phyloP scores from a whole-genome alignment of 2,797 vertebrate species.

The Iguana delicatissima region DNA sequence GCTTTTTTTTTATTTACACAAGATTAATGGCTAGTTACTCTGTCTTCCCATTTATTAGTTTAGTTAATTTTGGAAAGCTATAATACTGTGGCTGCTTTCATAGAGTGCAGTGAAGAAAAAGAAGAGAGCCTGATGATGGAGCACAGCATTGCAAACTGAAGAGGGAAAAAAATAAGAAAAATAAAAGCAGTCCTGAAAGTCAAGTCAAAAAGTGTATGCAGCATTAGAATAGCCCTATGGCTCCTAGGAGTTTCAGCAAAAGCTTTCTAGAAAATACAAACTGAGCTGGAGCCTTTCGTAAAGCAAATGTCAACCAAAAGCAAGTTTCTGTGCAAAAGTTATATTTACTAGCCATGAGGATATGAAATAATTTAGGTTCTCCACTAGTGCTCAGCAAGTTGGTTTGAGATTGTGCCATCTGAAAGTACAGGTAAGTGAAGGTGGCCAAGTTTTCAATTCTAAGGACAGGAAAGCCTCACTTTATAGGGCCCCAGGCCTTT shows the following conservation, averaged over 20 bases:
- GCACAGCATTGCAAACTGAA: conserved; percentile 57
- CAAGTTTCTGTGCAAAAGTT: conserved; percentile 69
- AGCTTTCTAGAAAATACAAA: conserved; percentile 63
- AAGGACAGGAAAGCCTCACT: not conserved
- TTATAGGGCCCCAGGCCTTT: not conserved
- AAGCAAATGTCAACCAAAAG: conserved; percentile 62
- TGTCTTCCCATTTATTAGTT: conserved; percentile 67
- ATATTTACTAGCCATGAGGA: conserved; percentile 66
- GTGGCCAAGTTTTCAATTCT: not conserved
- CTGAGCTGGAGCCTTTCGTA: conserved; percentile 55
- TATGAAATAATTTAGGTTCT: conserved; percentile 73
- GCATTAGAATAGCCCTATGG: conserved; percentile 61
- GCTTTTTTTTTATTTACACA: conserved; percentile 69
- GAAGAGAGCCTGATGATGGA: conserved; percentile 49
- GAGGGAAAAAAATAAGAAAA: not conserved
- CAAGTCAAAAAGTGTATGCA: conserved; percentile 71
- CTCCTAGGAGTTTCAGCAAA: conserved; percentile 66
- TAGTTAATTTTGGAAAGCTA: conserved; percentile 70
- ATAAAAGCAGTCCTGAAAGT: conserved; percentile 64
- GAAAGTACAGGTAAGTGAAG: not conserved
- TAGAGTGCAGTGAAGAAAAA: conserved; percentile 62
- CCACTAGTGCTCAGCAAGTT: conserved; percentile 75
- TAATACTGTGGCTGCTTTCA: conserved; percentile 55
- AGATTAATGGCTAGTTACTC: conserved; percentile 53
- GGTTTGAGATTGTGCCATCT: conserved; percentile 28